Conservation (phyloP, 2,797 vertebrate genomes). For the Malurus leucopterus region DNA sequence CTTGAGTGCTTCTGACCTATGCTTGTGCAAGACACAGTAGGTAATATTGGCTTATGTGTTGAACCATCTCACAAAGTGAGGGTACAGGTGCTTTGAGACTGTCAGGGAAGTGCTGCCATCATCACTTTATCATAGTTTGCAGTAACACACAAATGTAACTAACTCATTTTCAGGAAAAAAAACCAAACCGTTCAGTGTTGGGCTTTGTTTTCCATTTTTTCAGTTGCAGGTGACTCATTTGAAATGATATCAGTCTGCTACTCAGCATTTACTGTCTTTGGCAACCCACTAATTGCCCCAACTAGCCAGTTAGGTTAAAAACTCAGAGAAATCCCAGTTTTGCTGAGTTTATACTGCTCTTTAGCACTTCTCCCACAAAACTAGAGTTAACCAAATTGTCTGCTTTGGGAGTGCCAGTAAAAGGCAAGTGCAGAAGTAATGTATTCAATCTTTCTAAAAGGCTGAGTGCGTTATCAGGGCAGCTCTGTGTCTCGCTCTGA, state of each 20-base stretch:
- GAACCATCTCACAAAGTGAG: neutral
- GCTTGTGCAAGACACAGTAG: neutral
- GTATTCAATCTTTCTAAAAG: neutral
- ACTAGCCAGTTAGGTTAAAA: neutral
- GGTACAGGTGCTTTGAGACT: neutral
- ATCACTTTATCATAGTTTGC: neutral
- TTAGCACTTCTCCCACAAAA: neutral
- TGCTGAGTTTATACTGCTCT: neutral
- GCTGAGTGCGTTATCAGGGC: neutral
- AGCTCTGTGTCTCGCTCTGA: neutral
- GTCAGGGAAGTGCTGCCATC: neutral
- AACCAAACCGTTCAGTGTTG: neutral
- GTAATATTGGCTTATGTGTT: neutral
- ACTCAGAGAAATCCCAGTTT: neutral
- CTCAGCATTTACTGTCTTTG: neutral
- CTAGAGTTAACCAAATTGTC: neutral
- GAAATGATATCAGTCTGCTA: neutral
- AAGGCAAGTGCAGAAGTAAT: neutral
- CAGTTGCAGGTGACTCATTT: neutral
- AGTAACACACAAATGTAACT: neutral
- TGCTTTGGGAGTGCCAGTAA: neutral
- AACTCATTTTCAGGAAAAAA: neutral
- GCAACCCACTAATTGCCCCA: neutral
- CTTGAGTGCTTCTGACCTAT: neutral
- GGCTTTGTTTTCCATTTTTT: neutral